Percentiles rank a stretch among this genome's conserved stretches.
Conservation (phyloP, 2,888 invertebrate species). For the Philereme transversata region DNA sequence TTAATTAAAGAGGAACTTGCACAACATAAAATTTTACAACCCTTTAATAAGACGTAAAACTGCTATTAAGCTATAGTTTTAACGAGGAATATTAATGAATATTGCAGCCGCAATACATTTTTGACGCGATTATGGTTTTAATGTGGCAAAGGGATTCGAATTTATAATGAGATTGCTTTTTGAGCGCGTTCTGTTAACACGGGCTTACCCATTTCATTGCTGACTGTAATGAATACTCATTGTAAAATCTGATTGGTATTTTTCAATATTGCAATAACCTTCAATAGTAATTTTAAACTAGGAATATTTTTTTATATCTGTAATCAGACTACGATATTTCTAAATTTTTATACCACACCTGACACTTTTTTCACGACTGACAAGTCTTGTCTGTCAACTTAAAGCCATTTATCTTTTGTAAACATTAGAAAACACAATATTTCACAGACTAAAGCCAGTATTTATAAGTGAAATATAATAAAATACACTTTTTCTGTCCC, state of each 20-base stretch:
- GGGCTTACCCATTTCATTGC: constrained; percentile 11
- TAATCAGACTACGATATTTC: too few relatives aligned
- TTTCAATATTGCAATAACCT: background rate
- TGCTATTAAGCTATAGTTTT: constrained; percentile 69
- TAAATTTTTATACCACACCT: too few relatives aligned
- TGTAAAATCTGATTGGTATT: background rate
- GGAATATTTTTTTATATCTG: too few relatives aligned
- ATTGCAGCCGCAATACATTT: constrained; percentile 70
- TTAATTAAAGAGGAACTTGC: constrained; percentile 76
- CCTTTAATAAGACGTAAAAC: constrained; percentile 82
- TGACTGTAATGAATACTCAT: background rate
- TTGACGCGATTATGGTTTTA: constrained; percentile 49
- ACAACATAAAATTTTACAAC: constrained; percentile 80
- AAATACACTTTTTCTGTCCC: constrained; percentile 58
- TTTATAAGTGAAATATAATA: constrained; percentile 49
- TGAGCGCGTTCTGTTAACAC: constrained; percentile 9
- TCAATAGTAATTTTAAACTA: too few relatives aligned
- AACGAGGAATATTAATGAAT: constrained; percentile 77
- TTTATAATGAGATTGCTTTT: constrained; percentile 26
- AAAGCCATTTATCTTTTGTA: constrained; percentile 9
- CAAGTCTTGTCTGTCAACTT: background rate
- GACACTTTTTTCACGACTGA: too few relatives aligned
- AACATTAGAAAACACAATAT: constrained; percentile 9
- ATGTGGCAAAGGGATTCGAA: constrained; percentile 34
- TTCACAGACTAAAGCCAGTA: constrained; percentile 37